Evolutionary conservation across 1,140 invertebrate genomes (phyloP), one percentile per base, ranked within the genome.

Genomic region (Penaeus vannamei): DNA sequence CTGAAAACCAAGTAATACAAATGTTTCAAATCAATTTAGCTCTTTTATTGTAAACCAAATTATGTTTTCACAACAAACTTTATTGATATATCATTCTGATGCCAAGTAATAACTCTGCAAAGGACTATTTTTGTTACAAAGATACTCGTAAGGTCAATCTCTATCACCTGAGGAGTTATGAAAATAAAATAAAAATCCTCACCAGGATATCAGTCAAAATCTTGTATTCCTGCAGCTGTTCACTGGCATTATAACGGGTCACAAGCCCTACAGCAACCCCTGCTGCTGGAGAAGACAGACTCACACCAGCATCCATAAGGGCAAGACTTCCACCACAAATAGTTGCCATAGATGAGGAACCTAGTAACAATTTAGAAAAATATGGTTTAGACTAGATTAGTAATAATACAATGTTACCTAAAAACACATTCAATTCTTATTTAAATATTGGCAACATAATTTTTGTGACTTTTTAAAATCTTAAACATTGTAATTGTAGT

Each of bases 291-390:
- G 94, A 92, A 19, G 93, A 93, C 79, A 99, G 94, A 8, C 96
- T 95, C 20, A 99, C 97, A 1, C 98, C 98, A 20, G 98, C 98
- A 94, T 99, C 98, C 95, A 99, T 96, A 53, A 99, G 94, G 1
- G 99, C 98, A 90, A 99, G 93, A 92, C 96, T 98, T 4, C 98
- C 98, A 23, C 96, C 98, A 94, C 98, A 99, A 46, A 99, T 96
- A 72, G 97, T 97, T 29, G 99, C 99, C 99, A 99, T 99, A 17
- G 98, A 99, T 89, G 98, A 99, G 0, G 98, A 89, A 17, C 87
- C 87, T 89, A 81, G 0, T 99, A 62, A 53, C 22, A 80, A 22
- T 3, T 7, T 53, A 53, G 53, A 53, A 17, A 14, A 53, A 53
- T 53, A 53, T 53, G 12, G 36, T 53, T 17, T 17, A 53, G 12